Evolutionary conservation across 2,797 vertebrate genomes (phyloP).

Genomic region (Parauchenoglanis punctatus): DNA sequence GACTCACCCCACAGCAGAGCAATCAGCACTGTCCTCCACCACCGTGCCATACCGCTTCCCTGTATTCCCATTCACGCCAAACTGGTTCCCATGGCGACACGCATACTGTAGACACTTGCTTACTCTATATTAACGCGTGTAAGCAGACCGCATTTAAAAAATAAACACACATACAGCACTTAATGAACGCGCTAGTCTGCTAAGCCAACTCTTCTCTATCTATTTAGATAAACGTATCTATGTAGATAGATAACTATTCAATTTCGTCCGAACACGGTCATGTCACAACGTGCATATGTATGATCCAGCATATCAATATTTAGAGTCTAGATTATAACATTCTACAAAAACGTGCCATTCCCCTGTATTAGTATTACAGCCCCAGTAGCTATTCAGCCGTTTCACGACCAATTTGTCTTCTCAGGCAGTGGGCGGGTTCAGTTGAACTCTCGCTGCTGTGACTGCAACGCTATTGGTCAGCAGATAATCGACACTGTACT

Average conservation of each 20-base stretch:
- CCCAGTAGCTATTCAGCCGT: background rate
- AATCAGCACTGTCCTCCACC: constrained; percentile 62
- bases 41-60: constrained; percentile 62
- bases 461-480: constrained; percentile 5
- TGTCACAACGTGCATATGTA: background rate
- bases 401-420: background rate
- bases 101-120: background rate
- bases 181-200: background rate
- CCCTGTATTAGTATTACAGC: background rate
- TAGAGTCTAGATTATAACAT: background rate
- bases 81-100: background rate
- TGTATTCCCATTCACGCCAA: constrained; percentile 15
- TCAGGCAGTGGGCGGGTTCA: background rate
- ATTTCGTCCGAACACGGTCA: background rate
- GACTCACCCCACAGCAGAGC: constrained; percentile 75
- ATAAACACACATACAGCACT: background rate
- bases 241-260: background rate
- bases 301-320: background rate
- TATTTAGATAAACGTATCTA: background rate
- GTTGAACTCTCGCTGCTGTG: background rate
- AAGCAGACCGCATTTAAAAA: background rate
- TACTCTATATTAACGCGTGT: background rate
- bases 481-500: background rate
- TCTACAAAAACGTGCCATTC: no score
- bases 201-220: background rate